These are phyloP conservation scores for Basileuterus tristriatus DNA, from an alignment of 2,797 vertebrate species.

Conservation along the genomic window DNA sequence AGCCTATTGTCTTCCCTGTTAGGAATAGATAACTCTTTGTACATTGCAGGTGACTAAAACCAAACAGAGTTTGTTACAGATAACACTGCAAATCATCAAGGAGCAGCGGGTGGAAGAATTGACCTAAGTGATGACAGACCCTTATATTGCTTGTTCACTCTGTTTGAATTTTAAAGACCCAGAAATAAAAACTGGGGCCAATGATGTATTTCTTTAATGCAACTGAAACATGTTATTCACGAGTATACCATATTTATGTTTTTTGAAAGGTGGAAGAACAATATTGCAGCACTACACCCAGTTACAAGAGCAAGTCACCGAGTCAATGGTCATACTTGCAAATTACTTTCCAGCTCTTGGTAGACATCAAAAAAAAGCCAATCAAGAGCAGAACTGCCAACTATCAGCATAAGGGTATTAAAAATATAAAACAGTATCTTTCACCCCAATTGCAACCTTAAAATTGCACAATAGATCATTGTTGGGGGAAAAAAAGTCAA, in stretches of 20 bases:
- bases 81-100: background rate
- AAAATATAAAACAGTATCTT: conserved; percentile 8
- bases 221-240: conserved; percentile 17
- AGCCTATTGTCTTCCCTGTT: background rate
- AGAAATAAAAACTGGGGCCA: conserved; percentile 46
- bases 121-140: background rate
- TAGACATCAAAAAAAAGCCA: background rate
- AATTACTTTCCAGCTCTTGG: background rate
- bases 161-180: conserved; percentile 45
- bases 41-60: background rate
- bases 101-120: background rate
- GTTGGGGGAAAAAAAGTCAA: background rate
- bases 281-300: conserved; percentile 36
- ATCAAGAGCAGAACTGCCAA: background rate
- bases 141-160: conserved; percentile 27
- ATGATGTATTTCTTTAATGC: conserved; percentile 3
- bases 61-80: background rate
- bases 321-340: conserved; percentile 1
- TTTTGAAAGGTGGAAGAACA: background rate
- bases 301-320: background rate
- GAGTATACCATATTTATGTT: background rate
- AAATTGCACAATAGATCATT: background rate
- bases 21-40: background rate
- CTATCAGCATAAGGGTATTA: background rate
- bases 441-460: background rate